Evolutionary conservation across 2,113 vertebrate genomes (phyloP).

Genomic region (Piliocolobus tephrosceles): DNA sequence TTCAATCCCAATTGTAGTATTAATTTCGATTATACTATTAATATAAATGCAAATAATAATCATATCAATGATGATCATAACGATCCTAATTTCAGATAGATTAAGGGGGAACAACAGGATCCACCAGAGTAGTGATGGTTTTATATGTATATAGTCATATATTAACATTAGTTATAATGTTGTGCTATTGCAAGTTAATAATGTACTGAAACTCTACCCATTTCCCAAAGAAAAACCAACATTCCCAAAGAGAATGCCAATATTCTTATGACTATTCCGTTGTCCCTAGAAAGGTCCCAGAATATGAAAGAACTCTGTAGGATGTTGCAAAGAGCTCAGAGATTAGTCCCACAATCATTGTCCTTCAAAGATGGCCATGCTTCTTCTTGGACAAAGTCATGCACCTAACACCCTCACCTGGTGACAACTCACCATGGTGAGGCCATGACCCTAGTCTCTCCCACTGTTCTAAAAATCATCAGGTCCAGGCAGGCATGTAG

Average conservation of each 20-base stretch:
- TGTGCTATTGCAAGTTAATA: neutral
- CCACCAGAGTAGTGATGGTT: neutral
- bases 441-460: neutral
- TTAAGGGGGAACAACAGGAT: slow-evolving; percentile 22
- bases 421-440: neutral
- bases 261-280: neutral
- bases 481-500: neutral
- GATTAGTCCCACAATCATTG: neutral
- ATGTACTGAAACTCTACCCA: neutral
- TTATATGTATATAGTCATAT: neutral
- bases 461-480: neutral
- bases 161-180: neutral
- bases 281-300: neutral
- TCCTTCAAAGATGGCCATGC: neutral
- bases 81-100: neutral
- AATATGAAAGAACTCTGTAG: neutral
- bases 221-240: neutral
- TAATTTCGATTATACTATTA: slow-evolving; percentile 50
- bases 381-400: neutral
- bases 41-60: slow-evolving; percentile 9
- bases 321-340: neutral
- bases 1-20: slow-evolving; percentile 18
- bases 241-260: neutral
- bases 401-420: neutral
- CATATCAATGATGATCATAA: neutral